Conservation (phyloP, 2,888 invertebrate genomes). For the Alsophila aescularia region DNA sequence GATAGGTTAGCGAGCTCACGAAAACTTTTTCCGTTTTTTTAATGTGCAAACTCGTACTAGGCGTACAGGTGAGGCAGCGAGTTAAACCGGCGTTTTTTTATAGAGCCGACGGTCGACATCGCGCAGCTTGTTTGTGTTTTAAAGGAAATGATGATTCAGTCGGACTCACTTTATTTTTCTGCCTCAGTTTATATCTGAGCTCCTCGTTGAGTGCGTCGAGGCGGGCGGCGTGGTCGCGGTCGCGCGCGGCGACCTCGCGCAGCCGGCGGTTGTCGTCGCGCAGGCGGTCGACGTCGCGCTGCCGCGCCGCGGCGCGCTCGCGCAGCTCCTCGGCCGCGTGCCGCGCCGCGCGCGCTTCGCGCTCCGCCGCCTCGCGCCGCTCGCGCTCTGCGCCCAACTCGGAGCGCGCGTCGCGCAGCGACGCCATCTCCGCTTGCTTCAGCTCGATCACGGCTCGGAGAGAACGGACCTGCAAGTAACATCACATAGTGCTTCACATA, state of each 20-base stretch:
- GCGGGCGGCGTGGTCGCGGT: constrained; percentile 90
- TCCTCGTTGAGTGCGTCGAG: constrained; percentile 94
- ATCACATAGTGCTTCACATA: too few species aligned
- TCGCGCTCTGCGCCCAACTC: constrained; percentile 90
- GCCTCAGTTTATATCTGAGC: constrained; percentile 93
- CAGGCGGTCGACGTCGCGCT: constrained; percentile 87
- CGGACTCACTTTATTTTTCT: constrained; percentile 89
- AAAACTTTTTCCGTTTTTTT: too few species aligned
- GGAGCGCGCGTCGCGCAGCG: constrained; percentile 88
- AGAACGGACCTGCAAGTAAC: constrained; percentile 85
- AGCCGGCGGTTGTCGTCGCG: constrained; percentile 88
- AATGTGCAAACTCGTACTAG: too few species aligned
- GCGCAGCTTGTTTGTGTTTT: too few species aligned
- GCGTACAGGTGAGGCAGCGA: too few species aligned
- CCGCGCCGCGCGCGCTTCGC: constrained; percentile 90
- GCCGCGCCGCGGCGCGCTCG: constrained; percentile 89
- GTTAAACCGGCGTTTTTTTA: too few species aligned
- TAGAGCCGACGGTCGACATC: too few species aligned
- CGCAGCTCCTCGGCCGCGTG: constrained; percentile 95
- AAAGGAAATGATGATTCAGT: too few species aligned
- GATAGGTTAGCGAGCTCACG: too few species aligned
- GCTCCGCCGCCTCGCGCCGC: constrained; percentile 88
- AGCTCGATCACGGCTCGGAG: constrained; percentile 94
- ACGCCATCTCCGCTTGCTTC: constrained; percentile 93
- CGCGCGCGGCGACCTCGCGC: constrained; percentile 89